phyloP scores from a whole-genome alignment of 2,888 invertebrate genomes.

The Anodontia alba region DNA sequence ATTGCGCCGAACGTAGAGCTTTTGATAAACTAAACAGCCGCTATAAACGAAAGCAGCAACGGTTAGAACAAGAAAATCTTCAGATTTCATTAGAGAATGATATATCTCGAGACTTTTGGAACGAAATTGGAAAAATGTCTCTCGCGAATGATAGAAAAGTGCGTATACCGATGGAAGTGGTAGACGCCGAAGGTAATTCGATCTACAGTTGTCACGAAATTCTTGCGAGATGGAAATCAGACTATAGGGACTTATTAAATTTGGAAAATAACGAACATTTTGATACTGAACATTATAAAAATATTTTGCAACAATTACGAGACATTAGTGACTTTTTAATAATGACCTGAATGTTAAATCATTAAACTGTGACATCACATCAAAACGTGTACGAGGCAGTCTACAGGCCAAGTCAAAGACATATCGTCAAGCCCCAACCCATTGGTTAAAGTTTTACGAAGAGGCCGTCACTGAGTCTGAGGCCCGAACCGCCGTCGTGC shows the following conservation, averaged over 20 bases:
- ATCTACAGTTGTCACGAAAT: neutral
- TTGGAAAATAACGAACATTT: neutral
- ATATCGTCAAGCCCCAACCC: too few relatives aligned
- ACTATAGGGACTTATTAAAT: neutral
- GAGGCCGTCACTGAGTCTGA: too few relatives aligned
- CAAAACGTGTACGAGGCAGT: neutral
- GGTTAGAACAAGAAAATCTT: neutral
- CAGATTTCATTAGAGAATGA: neutral
- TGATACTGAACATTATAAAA: neutral
- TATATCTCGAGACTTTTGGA: neutral
- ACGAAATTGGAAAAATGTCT: neutral
- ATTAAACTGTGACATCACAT: neutral
- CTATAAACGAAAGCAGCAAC: neutral
- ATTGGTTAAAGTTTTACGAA: too few relatives aligned
- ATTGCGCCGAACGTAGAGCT: conserved; percentile 2
- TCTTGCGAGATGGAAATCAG: neutral
- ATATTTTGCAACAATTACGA: too few relatives aligned
- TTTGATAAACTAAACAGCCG: conserved; percentile 10
- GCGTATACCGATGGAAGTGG: conserved; percentile 12
- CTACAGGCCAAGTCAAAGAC: too few relatives aligned
- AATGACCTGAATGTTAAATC: neutral
- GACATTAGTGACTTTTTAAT: neutral
- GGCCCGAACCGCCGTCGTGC: too few relatives aligned
- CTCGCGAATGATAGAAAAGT: neutral
- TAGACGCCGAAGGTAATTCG: neutral